A percentile compares a stretch with the other conserved stretches of the same genome.
These are phyloP conservation scores for Netelia fuscicornis DNA, from an alignment of 2,888 invertebrate species.

Conservation along the genomic window DNA sequence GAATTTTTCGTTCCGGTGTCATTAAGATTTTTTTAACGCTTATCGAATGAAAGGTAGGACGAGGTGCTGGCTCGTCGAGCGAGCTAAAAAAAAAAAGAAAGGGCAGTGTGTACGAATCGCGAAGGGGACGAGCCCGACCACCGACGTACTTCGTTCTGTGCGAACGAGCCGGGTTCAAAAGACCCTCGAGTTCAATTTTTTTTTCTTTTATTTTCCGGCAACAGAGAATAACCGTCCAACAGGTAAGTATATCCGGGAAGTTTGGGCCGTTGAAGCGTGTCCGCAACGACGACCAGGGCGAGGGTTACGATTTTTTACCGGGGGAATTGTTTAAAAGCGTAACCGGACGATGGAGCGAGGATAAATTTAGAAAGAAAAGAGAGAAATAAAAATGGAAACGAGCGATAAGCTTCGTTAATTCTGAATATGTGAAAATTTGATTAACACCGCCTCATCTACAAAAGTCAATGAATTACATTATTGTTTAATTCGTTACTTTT, in stretches of 20 bases:
- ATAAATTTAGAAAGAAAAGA: conserved; percentile 10
- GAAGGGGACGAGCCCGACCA: conserved; percentile 16
- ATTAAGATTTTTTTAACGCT: too few relatives aligned
- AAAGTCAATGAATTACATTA: not conserved
- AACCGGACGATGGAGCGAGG: conserved; percentile 15
- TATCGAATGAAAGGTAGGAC: too few relatives aligned
- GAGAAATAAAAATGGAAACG: conserved; percentile 1
- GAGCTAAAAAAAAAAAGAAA: not conserved
- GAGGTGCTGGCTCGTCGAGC: conserved; percentile 41
- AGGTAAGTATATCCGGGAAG: conserved; percentile 84
- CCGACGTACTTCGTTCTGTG: conserved; percentile 46
- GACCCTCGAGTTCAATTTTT: conserved; percentile 1
- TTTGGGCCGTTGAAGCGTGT: conserved; percentile 84
- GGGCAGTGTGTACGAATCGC: not conserved
- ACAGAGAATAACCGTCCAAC: conserved; percentile 69
- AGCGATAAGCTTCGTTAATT: conserved; percentile 4
- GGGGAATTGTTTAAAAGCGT: conserved; percentile 16
- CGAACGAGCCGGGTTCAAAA: conserved; percentile 54
- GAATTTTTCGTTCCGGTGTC: too few relatives aligned
- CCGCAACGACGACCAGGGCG: conserved; percentile 56
- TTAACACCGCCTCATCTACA: not conserved
- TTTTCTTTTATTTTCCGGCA: conserved; percentile 73
- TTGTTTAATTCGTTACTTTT: not conserved
- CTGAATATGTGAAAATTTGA: conserved; percentile 27
- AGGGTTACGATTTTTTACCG: conserved; percentile 42